Base-by-base conservation (phyloP, 2,888 invertebrate species). In the Unio delphinus region DNA sequence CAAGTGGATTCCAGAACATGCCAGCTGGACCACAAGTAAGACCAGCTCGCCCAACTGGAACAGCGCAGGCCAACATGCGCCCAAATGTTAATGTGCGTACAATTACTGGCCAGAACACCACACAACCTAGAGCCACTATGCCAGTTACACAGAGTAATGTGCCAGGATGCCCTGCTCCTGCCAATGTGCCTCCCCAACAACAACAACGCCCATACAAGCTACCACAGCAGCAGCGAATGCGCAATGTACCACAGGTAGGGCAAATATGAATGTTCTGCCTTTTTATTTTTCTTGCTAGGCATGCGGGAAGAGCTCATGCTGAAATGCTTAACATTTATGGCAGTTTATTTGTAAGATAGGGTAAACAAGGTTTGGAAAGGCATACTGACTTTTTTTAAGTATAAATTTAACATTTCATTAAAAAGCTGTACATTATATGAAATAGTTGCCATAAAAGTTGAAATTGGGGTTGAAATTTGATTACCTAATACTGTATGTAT, bases 21-120 rank as follows among this genome's bases (percentile, higher is more conserved):
- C 78, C 75, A 59, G 65, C 67, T 20, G 74, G 70, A 18, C 68
- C 68, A 18, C 70, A 70, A 67, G 71, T 72, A 34, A 76, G 78
- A 68, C 84, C 78, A 18, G 73, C 77, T 17, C 77, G 78, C n/a
- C 73, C 75, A 15, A 75, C 76, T 55, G 73, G 83, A 77, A 73
- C 71, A 59, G 76, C 71, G 3, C 76, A 74, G 67, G 64, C 69
- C 15, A 64, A 68, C 30, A 64, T 73, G 45, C 59, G 74, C 64
- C 73, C 71, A 18, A 70, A 94, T 56, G 80, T 83, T 78, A 87
- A 81, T 67, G 93, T 95, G 68, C 93, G 96, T 85, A 96, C 96
- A 61, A 96, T 97, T 83, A 96, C 96, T 72, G 96, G 92, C 82
- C 87, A 87, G 78, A 75, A 85, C 0, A 74, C 79, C 11, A 79